These are phyloP conservation scores for Drosophila barbarae DNA, from an alignment of 2,888 invertebrate species.

Conservation along the genomic window DNA sequence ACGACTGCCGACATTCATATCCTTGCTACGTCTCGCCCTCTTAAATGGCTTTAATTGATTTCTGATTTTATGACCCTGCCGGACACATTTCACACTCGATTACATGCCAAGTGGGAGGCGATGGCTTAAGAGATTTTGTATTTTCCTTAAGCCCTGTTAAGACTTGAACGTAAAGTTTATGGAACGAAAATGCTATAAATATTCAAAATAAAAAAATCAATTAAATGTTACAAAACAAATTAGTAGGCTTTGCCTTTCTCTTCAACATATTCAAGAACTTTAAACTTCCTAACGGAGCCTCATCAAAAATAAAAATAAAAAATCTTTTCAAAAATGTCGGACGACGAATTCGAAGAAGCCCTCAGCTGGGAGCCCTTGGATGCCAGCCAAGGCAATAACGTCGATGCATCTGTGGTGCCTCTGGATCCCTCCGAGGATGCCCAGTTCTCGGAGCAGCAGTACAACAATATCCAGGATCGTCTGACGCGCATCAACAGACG, in stretches of 20 bases:
- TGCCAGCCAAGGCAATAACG: background rate
- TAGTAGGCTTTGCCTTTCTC: background rate
- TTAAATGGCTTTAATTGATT: conserved; percentile 46
- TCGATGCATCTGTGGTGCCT: background rate
- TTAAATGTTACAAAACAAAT: background rate
- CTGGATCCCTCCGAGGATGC: conserved; percentile 32
- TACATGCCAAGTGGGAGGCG: conserved; percentile 22
- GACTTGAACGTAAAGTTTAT: background rate
- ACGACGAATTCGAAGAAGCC: conserved; percentile 11
- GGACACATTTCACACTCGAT: conserved; percentile 40
- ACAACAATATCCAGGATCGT: conserved; percentile 39
- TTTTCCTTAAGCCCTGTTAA: background rate
- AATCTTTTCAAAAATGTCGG: conserved; percentile 35
- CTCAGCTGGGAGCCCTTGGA: conserved; percentile 2
- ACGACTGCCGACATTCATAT: conserved; percentile 33
- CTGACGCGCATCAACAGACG: conserved; percentile 36
- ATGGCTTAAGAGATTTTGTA: conserved; percentile 5
- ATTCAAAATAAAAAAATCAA: background rate
- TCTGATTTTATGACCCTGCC: conserved; percentile 37
- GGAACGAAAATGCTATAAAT: background rate
- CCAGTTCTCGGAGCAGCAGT: conserved; percentile 23
- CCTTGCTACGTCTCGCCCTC: conserved; percentile 24
- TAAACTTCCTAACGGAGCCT: too few relatives aligned
- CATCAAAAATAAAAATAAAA: background rate
- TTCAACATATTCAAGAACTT: background rate